A percentile compares a stretch with the other conserved stretches of the same genome.
Conservation (phyloP, 2,888 invertebrate species). For the Andrena hattorfiana region DNA sequence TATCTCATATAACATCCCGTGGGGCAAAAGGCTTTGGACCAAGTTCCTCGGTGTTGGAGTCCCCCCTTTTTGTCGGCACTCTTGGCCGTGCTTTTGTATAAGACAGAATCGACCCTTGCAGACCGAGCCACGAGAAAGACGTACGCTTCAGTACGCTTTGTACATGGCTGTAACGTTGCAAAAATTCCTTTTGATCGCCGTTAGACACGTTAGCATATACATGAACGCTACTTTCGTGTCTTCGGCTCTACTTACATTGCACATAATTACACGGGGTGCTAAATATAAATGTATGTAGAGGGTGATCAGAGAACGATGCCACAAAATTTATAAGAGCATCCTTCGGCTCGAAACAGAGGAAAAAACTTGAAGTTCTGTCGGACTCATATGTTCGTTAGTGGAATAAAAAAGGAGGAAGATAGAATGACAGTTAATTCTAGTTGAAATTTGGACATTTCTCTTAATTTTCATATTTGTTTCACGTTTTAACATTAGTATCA, state of each 20-base stretch:
- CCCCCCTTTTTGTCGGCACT: slow-evolving; percentile 55
- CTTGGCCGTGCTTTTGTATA: slow-evolving; percentile 56
- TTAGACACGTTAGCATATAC: not conserved
- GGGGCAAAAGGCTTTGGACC: slow-evolving; percentile 59
- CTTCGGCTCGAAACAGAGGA: not conserved
- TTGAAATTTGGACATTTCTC: too few species aligned
- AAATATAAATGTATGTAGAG: not conserved
- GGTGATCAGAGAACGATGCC: not conserved
- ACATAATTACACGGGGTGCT: slow-evolving; percentile 24
- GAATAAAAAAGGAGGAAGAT: too few species aligned
- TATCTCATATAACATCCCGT: slow-evolving; percentile 59
- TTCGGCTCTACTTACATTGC: slow-evolving; percentile 9
- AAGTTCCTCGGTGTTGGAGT: slow-evolving; percentile 55
- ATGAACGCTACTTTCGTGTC: not conserved
- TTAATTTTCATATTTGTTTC: too few species aligned
- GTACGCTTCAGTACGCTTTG: slow-evolving; percentile 14
- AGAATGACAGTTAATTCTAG: too few species aligned
- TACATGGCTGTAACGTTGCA: slow-evolving; percentile 33
- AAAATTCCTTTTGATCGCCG: slow-evolving; percentile 42
- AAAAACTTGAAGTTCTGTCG: too few species aligned
- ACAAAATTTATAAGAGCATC: not conserved
- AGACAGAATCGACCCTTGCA: slow-evolving; percentile 41
- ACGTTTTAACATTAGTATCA: too few species aligned
- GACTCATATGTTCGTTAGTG: not conserved
- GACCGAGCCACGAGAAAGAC: slow-evolving; percentile 49